Evolutionary conservation across 2,888 invertebrate species (phyloP).

Genomic region (Bedellia somnulentella): DNA sequence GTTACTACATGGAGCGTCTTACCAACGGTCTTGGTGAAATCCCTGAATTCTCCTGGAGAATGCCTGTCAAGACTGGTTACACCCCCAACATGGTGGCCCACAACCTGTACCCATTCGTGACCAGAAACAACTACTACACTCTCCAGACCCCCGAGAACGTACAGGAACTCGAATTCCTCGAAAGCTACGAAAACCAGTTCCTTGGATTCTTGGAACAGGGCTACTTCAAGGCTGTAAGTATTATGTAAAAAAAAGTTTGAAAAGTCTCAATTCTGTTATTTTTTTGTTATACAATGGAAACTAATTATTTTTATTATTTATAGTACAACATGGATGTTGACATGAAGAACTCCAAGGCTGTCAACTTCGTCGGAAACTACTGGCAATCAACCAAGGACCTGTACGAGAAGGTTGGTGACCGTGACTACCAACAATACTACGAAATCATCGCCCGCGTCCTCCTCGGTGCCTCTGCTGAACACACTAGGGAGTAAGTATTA

Average conservation of each 20-base stretch:
- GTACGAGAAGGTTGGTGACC: slow-evolving; percentile 4
- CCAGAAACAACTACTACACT: slow-evolving; percentile 52
- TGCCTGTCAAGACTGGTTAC: slow-evolving; percentile 41
- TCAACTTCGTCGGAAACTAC: slow-evolving; percentile 33
- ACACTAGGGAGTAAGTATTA: slow-evolving; percentile 10
- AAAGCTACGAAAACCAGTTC: slow-evolving; percentile 45
- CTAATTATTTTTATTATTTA: slow-evolving; percentile 2
- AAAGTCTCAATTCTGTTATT: no score
- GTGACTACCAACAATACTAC: slow-evolving; percentile 25
- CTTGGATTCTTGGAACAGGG: slow-evolving; percentile 32
- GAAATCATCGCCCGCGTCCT: slow-evolving; percentile 33
- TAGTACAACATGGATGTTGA: slow-evolving; percentile 8
- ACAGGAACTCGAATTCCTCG: slow-evolving; percentile 38
- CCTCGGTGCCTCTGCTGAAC: slow-evolving; percentile 10
- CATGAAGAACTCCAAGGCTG: slow-evolving; percentile 18
- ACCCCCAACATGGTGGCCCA: slow-evolving; percentile 45
- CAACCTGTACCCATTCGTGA: slow-evolving; percentile 53
- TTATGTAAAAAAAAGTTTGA: slow-evolving; percentile 13
- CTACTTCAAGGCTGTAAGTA: slow-evolving; percentile 46
- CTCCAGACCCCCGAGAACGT: slow-evolving; percentile 27
- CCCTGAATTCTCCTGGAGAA: slow-evolving; percentile 44
- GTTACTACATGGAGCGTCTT: slow-evolving; percentile 71
- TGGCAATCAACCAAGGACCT: slow-evolving; percentile 35
- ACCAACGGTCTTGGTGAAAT: slow-evolving; percentile 66
- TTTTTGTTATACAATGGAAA: no score